phyloP scores from a whole-genome alignment of 1,140 invertebrate genomes.

The Eurosta solidaginis region DNA sequence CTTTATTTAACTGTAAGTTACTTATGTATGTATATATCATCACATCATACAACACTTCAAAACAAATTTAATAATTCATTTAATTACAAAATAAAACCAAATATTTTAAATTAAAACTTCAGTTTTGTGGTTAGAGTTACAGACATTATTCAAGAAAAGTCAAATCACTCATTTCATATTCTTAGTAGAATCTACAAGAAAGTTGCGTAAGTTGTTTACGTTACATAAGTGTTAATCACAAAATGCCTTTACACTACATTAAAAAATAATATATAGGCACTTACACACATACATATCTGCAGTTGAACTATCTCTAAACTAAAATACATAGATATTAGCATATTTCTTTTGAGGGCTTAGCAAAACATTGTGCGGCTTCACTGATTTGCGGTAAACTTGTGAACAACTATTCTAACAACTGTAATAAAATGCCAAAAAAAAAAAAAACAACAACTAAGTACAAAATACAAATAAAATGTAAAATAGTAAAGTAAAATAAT shows the following conservation, averaged over 20 bases:
- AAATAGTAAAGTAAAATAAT: not conserved
- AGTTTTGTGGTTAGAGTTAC: not conserved
- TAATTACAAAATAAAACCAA: not conserved
- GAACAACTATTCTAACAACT: constrained; percentile 26
- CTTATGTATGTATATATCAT: too few relatives aligned
- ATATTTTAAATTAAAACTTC: constrained; percentile 1
- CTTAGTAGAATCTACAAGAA: not conserved
- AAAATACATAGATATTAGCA: too few relatives aligned
- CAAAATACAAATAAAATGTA: not conserved
- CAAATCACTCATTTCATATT: not conserved
- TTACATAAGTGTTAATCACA: constrained; percentile 19
- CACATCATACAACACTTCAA: not conserved
- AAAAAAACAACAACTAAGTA: not conserved
- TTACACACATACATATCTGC: too few relatives aligned
- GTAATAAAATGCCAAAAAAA: constrained; percentile 2
- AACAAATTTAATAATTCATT: not conserved
- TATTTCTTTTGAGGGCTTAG: not conserved
- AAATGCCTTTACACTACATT: constrained; percentile 27
- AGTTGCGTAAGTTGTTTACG: constrained; percentile 7
- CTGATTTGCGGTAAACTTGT: constrained; percentile 23
- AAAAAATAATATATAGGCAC: not conserved
- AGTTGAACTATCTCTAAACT: too few relatives aligned
- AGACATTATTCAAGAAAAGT: not conserved
- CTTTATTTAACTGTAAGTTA: too few relatives aligned
- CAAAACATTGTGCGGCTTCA: constrained; percentile 3